These are phyloP conservation scores for Terrapene triunguis DNA, from an alignment of 2,113 vertebrate genomes.

Conservation along the genomic window DNA sequence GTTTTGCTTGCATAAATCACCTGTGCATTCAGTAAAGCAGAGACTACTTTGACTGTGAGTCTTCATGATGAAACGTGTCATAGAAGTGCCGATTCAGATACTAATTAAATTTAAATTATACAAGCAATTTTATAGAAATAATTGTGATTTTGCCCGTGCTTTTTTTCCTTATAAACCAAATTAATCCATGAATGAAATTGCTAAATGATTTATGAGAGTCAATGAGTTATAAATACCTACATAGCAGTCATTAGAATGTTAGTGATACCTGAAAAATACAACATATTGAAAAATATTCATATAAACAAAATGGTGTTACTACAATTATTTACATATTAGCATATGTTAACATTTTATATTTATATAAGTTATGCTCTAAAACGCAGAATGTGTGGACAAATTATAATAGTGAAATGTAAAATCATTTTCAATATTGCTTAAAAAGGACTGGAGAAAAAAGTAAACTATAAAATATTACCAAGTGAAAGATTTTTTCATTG, in stretches of 20 bases:
- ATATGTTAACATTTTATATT: rapidly evolving
- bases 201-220: neutral
- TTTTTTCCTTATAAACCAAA: neutral
- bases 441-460: too few relatives aligned
- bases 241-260: neutral
- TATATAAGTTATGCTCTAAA: neutral
- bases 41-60: neutral
- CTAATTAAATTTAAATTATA: neutral
- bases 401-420: neutral
- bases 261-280: rapidly evolving
- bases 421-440: neutral
- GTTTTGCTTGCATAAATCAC: neutral
- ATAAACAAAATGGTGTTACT: neutral
- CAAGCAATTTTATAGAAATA: neutral
- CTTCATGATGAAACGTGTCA: neutral
- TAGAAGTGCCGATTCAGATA: neutral
- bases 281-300: neutral
- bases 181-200: neutral
- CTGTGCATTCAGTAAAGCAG: neutral
- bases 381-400: neutral
- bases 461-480: too few relatives aligned
- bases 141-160: rapidly evolving
- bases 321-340: neutral
- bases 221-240: neutral
- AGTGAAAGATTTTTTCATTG: too few relatives aligned